Evolutionary conservation across 2,113 vertebrate genomes (phyloP), one percentile per base, ranked within the genome.

Genomic region (Xyrauchen texanus): DNA sequence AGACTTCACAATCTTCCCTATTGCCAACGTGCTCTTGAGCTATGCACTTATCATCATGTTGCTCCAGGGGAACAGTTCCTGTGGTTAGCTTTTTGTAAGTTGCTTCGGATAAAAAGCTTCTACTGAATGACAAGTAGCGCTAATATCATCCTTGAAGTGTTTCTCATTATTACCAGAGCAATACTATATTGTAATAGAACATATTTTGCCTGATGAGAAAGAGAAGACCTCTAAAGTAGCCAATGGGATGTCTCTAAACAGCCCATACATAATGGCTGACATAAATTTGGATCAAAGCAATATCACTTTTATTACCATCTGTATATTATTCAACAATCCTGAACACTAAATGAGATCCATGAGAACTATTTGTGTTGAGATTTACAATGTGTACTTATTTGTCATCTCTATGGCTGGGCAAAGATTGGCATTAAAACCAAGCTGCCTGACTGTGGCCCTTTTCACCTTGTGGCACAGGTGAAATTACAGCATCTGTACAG

Each of bases 281-380:
- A 76, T 76, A 66, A 76, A 76, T 76, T 76, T 76, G 34, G 74
- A 75, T 68, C 72, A 79, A 79, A 79, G 58, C 16, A 65, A 64
- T 53, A 65, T 55, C 74, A 53, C 74, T 46, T 58, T 73, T 66
- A 80, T 65, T 64, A 58, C 46, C 21, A 16, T n/a, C 58, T 57
- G 51, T 73, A 74, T 68, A 57, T 49, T 16, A 53, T 64, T 4
- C 49, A 42, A 7, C 66, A 64, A 10, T 57, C 21, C 61, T 45
- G 16, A 66, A 52, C n/a, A 21, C 49, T 53, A 68, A 65, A 64
- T 8, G 78, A 21, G 55, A 69, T 49, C 55, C 47, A 74, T 0
- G 57, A 71, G 73, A 61, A 53, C 72, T 21, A 71, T 82, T 11
- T 74, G 21, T 45, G 52, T 65, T 67, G 53, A 34, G 21, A 21